Evolutionary conservation across 2,888 invertebrate genomes (phyloP), one percentile per base, ranked within the genome.

Genomic region (Lithophane ornitopus): DNA sequence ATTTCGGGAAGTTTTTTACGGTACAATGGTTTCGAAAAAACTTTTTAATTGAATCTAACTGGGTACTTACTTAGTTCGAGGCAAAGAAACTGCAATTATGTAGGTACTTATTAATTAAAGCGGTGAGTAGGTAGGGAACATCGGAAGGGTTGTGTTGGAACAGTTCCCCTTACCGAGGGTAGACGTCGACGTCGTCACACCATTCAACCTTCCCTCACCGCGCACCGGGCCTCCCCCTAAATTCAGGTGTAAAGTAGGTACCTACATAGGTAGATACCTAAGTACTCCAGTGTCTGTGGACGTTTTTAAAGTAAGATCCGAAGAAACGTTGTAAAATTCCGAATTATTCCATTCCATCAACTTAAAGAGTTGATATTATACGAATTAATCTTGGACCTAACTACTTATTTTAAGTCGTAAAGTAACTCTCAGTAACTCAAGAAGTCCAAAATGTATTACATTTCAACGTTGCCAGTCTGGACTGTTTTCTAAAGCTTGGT

Each of bases 141-240:
- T 16, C 22, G 11, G 61, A 52, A 34, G 44, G 52, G 61, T 41
- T 62, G 26, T 59, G 49, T 59, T 61, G 14, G 19, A 49, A 74
- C 16, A 2, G 41, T 41, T 46, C 34, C 44, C 34, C 41, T 54
- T 16, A 6, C 12, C 9, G 19, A 62, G 16, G 22, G 9, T 16
- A 49, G 34, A 56, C 69, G n/a, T 67, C 22, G 19, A 19, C 12
- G 7, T 41, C 58, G 4, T 8, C 26, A 52, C 7, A 39, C 26
- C 44, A 41, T 26, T n/a, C 19, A 56, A 66, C 77, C 22, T 19
- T 56, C 8, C 34, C n/a, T 9, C 39, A 28, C 75, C n/a, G n/a
- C n/a, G n/a, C n/a, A n/a, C n/a, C n/a, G n/a, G n/a, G n/a, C n/a
- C n/a, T n/a, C n/a, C n/a, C n/a, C 8, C 39, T 66, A 16, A 26